These are phyloP conservation scores for Cantharis rustica DNA, from an alignment of 2,888 invertebrate genomes.

Conservation along the genomic window DNA sequence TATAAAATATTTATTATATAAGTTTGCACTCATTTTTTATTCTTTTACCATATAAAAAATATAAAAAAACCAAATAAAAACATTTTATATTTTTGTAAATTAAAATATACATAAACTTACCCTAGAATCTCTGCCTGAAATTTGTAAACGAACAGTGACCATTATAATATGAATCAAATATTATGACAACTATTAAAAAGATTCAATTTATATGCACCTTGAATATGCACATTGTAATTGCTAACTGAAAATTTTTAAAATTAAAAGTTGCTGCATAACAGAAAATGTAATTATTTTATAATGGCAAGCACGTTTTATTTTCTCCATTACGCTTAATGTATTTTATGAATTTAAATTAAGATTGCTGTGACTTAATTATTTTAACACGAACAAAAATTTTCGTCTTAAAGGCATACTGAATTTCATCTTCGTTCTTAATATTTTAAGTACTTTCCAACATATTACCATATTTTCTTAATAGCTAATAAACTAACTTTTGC, in stretches of 20 bases:
- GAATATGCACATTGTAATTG: neutral
- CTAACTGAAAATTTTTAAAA: neutral
- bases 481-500: neutral
- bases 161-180: neutral
- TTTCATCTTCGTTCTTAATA: neutral
- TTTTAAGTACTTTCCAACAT: neutral
- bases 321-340: constrained; percentile 24
- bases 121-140: neutral
- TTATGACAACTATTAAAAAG: neutral
- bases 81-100: neutral
- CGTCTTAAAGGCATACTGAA: neutral
- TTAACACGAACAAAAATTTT: neutral
- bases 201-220: neutral
- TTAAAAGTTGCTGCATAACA: neutral
- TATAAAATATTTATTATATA: no score
- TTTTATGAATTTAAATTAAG: constrained; percentile 16
- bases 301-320: constrained; percentile 40
- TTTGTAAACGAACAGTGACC: neutral
- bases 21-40: no score
- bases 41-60: no score
- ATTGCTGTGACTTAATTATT: neutral
- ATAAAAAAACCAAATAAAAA: no score
- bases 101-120: neutral
- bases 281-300: constrained; percentile 21
- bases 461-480: neutral